Base-by-base conservation (phyloP, 2,113 vertebrate species). In the Meriones unguiculatus region DNA sequence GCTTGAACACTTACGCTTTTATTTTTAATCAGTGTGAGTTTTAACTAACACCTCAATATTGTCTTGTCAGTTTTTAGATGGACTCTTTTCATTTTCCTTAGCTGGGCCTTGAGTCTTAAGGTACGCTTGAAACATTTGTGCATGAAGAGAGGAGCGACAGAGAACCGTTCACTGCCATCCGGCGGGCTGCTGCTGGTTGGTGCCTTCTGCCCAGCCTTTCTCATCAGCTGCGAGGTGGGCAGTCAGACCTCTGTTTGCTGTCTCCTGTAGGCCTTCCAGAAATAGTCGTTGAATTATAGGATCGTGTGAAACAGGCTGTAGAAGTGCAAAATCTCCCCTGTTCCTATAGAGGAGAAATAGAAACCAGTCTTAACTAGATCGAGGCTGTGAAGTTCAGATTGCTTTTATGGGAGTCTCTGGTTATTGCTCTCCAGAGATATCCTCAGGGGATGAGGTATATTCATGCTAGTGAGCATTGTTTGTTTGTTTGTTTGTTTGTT, bases 1-100 rank as follows among this genome's bases (percentile, higher is more conserved):
- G 30, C 93, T n/a, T 77, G 96, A 89, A 97, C 96, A 96, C 87
- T 97, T 89, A 77, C 4, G 38, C 87, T 97, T 97, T 95, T 96
- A 80, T 94, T 97, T 95, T 93, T 91, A 85, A 89, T 95, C 80
- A 62, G 80, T 67, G 54, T 95, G 65, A 46, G 50, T 50, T 70
- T 92, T 46, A 87, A 81, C 85, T 90, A 90, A 86, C 88, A 78
- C 95, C 97, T 95, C 57, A 81, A 2, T 90, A 88, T 96, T 91
- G 96, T 92, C 70, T 90, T 92, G 90, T 92, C 86, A 41, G 95
- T 38, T 81, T 96, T 59, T 64, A 90, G 64, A 92, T 77, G 82
- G 76, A 81, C 73, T 89, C 1, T 93, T 72, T 97, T 72, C 81
- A 54, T 30, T 93, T 80, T 94, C 41, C 70, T 95, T 88, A 80